Percentiles rank a stretch among this genome's conserved stretches.
Conservation (phyloP, 1,140 invertebrate genomes). For the Cherax quadricarinatus region DNA sequence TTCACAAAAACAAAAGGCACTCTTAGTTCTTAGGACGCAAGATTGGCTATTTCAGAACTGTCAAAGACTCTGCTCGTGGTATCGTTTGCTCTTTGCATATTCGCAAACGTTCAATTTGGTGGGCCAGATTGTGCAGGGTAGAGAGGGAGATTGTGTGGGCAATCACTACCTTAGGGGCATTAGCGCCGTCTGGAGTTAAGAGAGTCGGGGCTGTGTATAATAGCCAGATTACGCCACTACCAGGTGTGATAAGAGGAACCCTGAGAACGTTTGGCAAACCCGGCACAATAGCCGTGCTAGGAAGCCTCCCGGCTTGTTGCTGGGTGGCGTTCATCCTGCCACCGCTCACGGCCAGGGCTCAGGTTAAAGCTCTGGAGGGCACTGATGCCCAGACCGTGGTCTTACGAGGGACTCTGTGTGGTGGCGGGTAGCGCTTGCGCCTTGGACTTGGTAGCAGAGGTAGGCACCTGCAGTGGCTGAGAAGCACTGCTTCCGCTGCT, state of each 20-base stretch:
- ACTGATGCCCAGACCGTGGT: conserved; percentile 36
- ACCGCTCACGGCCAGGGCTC: conserved; percentile 6
- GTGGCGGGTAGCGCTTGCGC: conserved; percentile 72
- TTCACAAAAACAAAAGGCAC: background rate
- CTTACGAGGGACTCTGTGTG: conserved; percentile 72
- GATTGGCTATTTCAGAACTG: background rate
- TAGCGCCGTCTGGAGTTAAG: background rate
- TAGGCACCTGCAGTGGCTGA: conserved; percentile 57
- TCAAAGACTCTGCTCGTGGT: background rate
- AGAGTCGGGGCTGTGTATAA: conserved; percentile 12
- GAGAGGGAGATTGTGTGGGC: background rate
- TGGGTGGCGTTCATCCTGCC: background rate
- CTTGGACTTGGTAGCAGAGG: conserved; percentile 65
- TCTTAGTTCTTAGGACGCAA: background rate
- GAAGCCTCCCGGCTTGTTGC: background rate
- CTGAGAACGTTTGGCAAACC: conserved; percentile 47
- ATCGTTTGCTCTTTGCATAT: background rate
- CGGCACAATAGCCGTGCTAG: conserved; percentile 13
- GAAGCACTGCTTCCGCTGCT: conserved; percentile 45
- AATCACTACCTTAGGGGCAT: background rate
- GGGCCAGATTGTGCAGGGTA: background rate
- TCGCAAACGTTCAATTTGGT: background rate
- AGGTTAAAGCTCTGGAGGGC: conserved; percentile 63
- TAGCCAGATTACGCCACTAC: background rate
- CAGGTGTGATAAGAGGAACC: conserved; percentile 55